Conservation (phyloP, 2,888 invertebrate species). For the Synergus japonicus region DNA sequence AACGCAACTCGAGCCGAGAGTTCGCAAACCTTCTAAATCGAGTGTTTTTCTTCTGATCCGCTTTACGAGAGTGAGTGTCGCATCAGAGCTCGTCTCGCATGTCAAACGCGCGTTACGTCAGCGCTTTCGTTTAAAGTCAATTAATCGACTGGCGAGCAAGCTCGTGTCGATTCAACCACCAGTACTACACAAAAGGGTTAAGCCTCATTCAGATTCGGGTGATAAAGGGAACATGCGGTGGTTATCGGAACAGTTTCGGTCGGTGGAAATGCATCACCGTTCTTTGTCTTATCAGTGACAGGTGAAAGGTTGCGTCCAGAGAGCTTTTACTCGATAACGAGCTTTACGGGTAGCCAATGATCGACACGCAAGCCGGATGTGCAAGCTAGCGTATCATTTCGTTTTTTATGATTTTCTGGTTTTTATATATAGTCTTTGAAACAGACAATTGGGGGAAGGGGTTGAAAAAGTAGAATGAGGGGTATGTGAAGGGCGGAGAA, state of each 20-base stretch:
- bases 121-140: slow-evolving; percentile 30
- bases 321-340: slow-evolving; percentile 51
- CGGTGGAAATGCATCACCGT: slow-evolving; percentile 21
- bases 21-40: background rate
- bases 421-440: slow-evolving; percentile 43
- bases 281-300: slow-evolving; percentile 39
- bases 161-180: slow-evolving; percentile 27
- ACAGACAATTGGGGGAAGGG: slow-evolving; percentile 37
- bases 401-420: slow-evolving; percentile 37
- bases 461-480: slow-evolving; percentile 48
- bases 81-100: slow-evolving; percentile 14
- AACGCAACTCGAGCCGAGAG: background rate
- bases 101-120: slow-evolving; percentile 31
- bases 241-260: slow-evolving; percentile 37
- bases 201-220: slow-evolving; percentile 23
- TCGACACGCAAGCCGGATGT: slow-evolving; percentile 61
- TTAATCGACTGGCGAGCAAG: slow-evolving; percentile 27
- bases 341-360: slow-evolving; percentile 60
- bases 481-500: slow-evolving; percentile 35
- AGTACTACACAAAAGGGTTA: slow-evolving; percentile 24
- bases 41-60: background rate
- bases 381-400: slow-evolving; percentile 60
- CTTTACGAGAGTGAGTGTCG: slow-evolving; percentile 1
- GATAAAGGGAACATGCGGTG: slow-evolving; percentile 37
- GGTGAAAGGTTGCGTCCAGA: slow-evolving; percentile 19